These are phyloP conservation scores for Recurvirostra avosetta DNA, from an alignment of 2,113 vertebrate genomes.

Conservation along the genomic window DNA sequence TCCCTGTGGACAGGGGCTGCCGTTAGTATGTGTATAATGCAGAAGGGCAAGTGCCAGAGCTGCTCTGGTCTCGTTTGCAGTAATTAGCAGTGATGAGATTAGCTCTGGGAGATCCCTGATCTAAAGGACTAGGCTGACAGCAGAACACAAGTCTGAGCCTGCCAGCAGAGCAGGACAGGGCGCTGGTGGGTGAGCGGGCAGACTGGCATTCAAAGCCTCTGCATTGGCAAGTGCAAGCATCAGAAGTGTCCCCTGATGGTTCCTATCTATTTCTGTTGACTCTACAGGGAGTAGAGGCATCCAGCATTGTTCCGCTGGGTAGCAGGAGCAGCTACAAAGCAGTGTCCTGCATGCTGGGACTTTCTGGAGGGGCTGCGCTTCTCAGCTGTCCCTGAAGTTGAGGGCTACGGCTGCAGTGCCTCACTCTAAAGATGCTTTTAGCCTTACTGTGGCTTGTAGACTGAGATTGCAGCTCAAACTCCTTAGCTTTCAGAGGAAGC, in stretches of 20 bases:
- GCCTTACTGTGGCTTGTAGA: background rate
- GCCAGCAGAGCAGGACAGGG: background rate
- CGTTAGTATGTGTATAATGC: conserved; percentile 14
- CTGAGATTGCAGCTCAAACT: background rate
- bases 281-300: background rate
- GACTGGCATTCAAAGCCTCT: background rate
- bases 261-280: background rate
- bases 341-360: background rate
- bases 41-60: conserved; percentile 43
- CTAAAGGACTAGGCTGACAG: background rate
- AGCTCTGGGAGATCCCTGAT: conserved; percentile 41
- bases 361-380: background rate
- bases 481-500: background rate
- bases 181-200: background rate
- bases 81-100: conserved; percentile 57
- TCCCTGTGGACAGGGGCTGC: conserved; percentile 14
- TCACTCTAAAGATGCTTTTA: background rate
- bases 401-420: background rate
- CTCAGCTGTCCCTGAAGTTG: background rate
- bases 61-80: conserved; percentile 19
- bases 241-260: background rate
- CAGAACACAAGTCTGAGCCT: background rate
- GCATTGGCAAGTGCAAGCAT: background rate
- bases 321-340: background rate
- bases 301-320: fast-evolving